Conservation (phyloP, 2,797 vertebrate genomes). For the Clarias pachynema region DNA sequence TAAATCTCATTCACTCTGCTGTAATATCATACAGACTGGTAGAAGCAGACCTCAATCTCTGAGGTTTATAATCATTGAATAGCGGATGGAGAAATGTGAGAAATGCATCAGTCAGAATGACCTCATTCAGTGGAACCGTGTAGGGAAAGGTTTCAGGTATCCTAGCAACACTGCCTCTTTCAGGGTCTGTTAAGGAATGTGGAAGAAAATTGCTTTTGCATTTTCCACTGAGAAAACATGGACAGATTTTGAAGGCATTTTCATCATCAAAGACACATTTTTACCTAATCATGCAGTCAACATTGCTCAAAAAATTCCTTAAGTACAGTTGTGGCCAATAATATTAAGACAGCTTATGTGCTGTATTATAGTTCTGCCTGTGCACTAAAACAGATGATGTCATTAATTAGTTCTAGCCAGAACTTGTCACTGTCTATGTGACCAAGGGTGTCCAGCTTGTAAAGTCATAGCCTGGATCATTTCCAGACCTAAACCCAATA, state of each 20-base stretch:
- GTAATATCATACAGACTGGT: constrained; percentile 10
- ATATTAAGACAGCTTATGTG: too few species aligned
- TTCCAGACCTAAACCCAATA: too few species aligned
- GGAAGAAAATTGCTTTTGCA: neutral
- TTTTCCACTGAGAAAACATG: neutral
- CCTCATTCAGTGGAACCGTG: constrained; percentile 44
- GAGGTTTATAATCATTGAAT: constrained; percentile 15
- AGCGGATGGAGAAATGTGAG: constrained; percentile 1
- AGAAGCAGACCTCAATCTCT: neutral
- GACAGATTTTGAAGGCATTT: neutral
- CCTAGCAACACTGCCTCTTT: constrained; percentile 64
- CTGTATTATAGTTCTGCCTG: too few species aligned
- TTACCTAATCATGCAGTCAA: neutral
- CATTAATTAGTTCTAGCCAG: too few species aligned
- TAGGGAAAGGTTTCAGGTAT: constrained; percentile 55
- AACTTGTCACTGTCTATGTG: too few species aligned
- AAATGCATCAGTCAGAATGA: constrained; percentile 47
- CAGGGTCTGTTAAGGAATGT: constrained; percentile 38
- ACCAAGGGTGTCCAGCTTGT: too few species aligned
- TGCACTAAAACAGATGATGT: too few species aligned
- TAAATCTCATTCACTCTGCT: neutral
- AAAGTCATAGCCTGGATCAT: too few species aligned
- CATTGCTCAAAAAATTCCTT: neutral
- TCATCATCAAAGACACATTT: neutral
- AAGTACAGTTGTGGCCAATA: too few species aligned